Base-by-base conservation (phyloP, 2,113 vertebrate genomes). In the Macquaria australasica region DNA sequence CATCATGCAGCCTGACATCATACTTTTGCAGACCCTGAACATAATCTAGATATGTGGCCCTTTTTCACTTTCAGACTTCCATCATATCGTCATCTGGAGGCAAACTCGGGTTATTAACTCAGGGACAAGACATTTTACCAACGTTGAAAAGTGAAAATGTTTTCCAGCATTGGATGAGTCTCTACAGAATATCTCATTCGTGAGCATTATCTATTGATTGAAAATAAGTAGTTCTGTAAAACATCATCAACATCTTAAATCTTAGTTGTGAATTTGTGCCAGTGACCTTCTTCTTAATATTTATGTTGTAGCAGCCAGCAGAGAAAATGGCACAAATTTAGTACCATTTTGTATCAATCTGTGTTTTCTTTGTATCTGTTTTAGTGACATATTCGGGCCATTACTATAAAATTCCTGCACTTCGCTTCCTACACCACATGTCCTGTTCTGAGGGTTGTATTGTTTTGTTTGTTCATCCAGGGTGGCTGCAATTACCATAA, bases 1-100 rank as follows among this genome's bases (percentile, higher is more conserved):
- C 20, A 71, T 15, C 15, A 50, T 74, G 62, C 53, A 50, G 58
- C 20, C 45, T 73, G 53, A 72, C 73, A 53, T 73, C 43, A 58
- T 43, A 2, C 34, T 71, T 39, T 25, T 37, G 7, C 84, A 82
- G 45, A 68, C 6, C 34, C 56, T 9, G 11, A 70, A 70, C 56
- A 56, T 23, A 66, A 59, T 64, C 68, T 12, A 14, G 73, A 71
- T 59, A 43, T 34, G 2, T 11, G 10, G 45, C 10, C 8, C 12
- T 55, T 64, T 64, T 34, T 34, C 50, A 69, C 37, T 41, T 59
- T 5, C 21, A 56, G 28, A 28, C 66, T 37, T 58, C 45, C 37
- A 60, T 39, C 31, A 31, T 12, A 60, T 43, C 50, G 18, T 76
- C 58, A 64, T 62, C 43, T 56, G 45, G 23, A 71, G 39, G 39